Conservation (phyloP, 2,888 invertebrate species). For the Eupsilia transversa region DNA sequence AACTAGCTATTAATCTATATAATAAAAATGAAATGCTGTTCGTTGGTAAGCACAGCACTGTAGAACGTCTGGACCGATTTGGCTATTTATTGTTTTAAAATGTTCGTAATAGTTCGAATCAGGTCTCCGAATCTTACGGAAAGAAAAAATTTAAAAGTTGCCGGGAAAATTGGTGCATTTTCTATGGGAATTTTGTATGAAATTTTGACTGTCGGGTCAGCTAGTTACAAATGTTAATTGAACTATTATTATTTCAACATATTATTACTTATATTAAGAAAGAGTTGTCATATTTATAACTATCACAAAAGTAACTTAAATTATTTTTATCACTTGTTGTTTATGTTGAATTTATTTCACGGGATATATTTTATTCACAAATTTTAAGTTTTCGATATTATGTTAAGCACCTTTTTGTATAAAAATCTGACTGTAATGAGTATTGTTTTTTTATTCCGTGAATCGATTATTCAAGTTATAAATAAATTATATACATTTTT, state of each 20-base stretch:
- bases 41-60: too few relatives aligned
- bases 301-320: conserved; percentile 53
- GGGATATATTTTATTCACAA: conserved; percentile 41
- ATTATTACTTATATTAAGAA: conserved; percentile 16
- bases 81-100: too few relatives aligned
- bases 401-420: conserved; percentile 40
- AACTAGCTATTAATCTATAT: background rate
- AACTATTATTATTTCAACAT: conserved; percentile 21
- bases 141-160: background rate
- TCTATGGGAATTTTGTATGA: background rate
- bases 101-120: background rate
- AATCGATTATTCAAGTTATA: conserved; percentile 43
- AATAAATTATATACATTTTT: conserved; percentile 46
- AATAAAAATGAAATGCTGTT: too few relatives aligned
- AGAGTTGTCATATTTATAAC: conserved; percentile 41
- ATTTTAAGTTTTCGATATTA: conserved; percentile 41
- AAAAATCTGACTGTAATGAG: conserved; percentile 32
- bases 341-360: conserved; percentile 48
- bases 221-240: background rate
- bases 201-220: background rate
- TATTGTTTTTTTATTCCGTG: conserved; percentile 44
- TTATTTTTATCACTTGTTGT: conserved; percentile 50
- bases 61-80: too few relatives aligned
- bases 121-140: too few relatives aligned
- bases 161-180: background rate